Evolutionary conservation across 2,797 vertebrate species (phyloP).

Genomic region (Mergus octosetaceus): DNA sequence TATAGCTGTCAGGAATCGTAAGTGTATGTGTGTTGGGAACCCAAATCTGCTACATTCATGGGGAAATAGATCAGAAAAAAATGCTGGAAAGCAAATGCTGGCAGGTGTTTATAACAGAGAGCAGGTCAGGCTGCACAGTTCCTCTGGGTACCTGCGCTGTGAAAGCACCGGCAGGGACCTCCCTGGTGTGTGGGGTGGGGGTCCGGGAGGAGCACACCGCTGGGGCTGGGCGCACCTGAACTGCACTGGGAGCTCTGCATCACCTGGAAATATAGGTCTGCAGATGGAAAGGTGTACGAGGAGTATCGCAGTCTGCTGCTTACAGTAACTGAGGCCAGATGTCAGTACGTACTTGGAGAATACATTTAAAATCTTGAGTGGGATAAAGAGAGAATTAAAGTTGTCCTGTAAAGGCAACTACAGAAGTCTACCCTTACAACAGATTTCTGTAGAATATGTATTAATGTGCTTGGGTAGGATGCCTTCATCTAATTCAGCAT

Average conservation of each 20-base stretch:
- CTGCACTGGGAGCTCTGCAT: rapidly evolving
- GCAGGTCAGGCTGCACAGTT: rapidly evolving
- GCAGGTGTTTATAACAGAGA: neutral
- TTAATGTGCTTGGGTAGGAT: neutral
- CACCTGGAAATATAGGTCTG: neutral
- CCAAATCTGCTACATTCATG: neutral
- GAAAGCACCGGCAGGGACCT: neutral
- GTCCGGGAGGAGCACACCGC: rapidly evolving
- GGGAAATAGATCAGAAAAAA: neutral
- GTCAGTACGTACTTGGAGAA: neutral
- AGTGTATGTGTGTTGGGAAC: neutral
- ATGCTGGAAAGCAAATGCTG: neutral
- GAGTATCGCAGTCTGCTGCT: neutral
- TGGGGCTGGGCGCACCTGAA: neutral
- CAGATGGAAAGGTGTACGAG: neutral
- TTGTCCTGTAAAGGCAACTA: neutral
- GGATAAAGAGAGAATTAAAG: neutral
- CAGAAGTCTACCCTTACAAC: neutral
- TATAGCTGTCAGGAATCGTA: rapidly evolving
- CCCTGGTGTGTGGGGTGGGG: rapidly evolving
- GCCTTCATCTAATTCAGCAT: neutral
- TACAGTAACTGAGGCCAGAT: rapidly evolving
- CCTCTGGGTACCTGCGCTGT: neutral
- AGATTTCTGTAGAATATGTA: neutral
- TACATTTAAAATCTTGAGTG: neutral